A percentile compares a stretch with the other conserved stretches of the same genome.
phyloP scores from a whole-genome alignment of 2,888 invertebrate genomes.

The Drosophila birchii region DNA sequence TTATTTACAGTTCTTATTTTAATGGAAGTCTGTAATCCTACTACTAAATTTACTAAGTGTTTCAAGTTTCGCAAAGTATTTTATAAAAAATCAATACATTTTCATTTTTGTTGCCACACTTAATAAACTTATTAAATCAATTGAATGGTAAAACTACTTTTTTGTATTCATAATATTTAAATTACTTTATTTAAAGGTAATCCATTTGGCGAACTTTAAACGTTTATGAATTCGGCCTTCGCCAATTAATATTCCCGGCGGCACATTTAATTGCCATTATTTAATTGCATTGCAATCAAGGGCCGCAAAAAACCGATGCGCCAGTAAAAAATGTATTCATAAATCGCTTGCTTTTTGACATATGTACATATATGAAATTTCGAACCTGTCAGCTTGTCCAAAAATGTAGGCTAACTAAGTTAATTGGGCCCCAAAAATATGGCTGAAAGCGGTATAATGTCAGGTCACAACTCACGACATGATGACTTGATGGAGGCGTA shows the following conservation, averaged over 20 bases:
- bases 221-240: slow-evolving; percentile 12
- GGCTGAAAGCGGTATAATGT: not conserved
- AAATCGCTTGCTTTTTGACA: slow-evolving; percentile 27
- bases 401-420: slow-evolving; percentile 36
- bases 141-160: not conserved
- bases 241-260: slow-evolving; percentile 15
- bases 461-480: not conserved
- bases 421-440: slow-evolving; percentile 14
- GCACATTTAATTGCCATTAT: slow-evolving; percentile 42
- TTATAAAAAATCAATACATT: too few relatives aligned
- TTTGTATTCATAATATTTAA: not conserved
- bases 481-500: not conserved
- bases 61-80: too few relatives aligned
- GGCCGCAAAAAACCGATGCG: not conserved
- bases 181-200: not conserved
- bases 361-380: slow-evolving; percentile 33
- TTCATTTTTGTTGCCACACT: too few relatives aligned
- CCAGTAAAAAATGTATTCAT: slow-evolving; percentile 18
- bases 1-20: too few relatives aligned
- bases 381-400: not conserved
- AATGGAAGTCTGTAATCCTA: too few relatives aligned
- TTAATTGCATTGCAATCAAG: slow-evolving; percentile 50
- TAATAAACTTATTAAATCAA: too few relatives aligned
- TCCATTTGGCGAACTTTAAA: not conserved
- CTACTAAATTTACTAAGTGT: too few relatives aligned